phyloP scores from a whole-genome alignment of 2,888 invertebrate species.

The Chaitophorus viminalis region DNA sequence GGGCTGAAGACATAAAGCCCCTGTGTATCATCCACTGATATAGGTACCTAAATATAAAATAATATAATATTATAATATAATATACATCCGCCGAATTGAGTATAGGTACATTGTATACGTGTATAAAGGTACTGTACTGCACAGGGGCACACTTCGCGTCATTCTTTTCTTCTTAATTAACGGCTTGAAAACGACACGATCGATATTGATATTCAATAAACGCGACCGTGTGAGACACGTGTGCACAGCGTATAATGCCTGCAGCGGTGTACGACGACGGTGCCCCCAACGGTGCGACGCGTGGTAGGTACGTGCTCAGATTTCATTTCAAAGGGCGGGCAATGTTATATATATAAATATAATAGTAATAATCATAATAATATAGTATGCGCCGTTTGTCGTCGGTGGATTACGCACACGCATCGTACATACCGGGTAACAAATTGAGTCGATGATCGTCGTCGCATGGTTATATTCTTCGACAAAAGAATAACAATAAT shows the following conservation, averaged over 20 bases:
- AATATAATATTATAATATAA: too few relatives aligned
- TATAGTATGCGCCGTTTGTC: not conserved
- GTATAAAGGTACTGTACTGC: not conserved
- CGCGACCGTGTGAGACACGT: constrained; percentile 32
- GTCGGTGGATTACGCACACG: not conserved
- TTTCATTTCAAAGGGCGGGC: constrained; percentile 26
- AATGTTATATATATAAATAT: not conserved
- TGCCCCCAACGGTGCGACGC: constrained; percentile 46
- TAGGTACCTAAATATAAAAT: not conserved
- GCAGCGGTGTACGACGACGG: constrained; percentile 5
- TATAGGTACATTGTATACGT: too few relatives aligned
- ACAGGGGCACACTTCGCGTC: not conserved
- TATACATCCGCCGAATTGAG: not conserved
- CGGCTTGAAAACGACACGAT: not conserved
- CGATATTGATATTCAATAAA: constrained; percentile 51
- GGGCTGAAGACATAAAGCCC: too few relatives aligned
- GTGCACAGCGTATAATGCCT: constrained; percentile 12
- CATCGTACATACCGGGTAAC: not conserved
- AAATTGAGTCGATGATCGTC: not conserved
- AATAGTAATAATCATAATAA: not conserved
- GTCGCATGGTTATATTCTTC: not conserved
- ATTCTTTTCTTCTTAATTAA: constrained; percentile 37
- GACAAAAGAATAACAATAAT: not conserved
- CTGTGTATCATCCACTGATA: too few relatives aligned
- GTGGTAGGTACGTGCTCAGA: constrained; percentile 57